Conservation (phyloP, 1,140 invertebrate genomes). For the Pachypsylla venusta region DNA sequence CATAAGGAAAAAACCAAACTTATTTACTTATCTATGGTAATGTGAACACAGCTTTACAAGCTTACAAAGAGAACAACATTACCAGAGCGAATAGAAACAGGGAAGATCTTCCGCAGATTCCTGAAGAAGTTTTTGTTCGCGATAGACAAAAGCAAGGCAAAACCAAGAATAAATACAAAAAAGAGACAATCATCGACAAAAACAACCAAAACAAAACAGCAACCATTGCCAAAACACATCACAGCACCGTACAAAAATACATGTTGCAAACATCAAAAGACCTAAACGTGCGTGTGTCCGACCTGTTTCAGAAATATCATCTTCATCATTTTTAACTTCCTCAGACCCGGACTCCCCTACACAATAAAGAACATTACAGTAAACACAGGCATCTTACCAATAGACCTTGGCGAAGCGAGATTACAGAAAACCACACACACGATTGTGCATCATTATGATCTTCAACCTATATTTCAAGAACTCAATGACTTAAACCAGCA, state of each 20-base stretch:
- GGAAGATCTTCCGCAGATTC: no score
- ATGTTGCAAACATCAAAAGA: neutral
- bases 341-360: neutral
- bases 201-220: neutral
- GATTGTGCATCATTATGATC: neutral
- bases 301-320: neutral
- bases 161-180: neutral
- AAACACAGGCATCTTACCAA: neutral
- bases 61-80: no score
- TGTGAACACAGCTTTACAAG: no score
- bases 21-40: no score
- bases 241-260: neutral
- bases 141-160: no score
- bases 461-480: neutral
- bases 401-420: constrained; percentile 1
- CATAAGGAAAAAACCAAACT: no score
- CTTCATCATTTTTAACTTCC: neutral
- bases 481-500: neutral
- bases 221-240: neutral
- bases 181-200: neutral
- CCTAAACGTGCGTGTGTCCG: neutral
- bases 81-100: no score
- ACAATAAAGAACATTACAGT: neutral
- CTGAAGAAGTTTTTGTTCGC: no score
- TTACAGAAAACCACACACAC: neutral